Conservation (phyloP, 2,113 vertebrate genomes). For the Tonatia bakeri region DNA sequence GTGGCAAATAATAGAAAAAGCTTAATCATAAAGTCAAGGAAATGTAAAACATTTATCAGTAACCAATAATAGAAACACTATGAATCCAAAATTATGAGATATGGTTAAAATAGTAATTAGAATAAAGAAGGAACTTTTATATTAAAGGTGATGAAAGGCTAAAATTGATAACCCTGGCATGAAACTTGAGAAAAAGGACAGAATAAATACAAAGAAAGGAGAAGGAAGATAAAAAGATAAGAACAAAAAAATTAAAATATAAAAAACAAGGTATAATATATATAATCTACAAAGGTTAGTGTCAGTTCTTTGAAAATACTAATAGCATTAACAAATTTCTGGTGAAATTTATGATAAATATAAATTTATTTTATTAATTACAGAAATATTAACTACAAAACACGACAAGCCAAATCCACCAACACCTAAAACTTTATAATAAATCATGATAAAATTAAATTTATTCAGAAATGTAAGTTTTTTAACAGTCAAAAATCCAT, state of each 20-base stretch:
- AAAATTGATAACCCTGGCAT: not conserved
- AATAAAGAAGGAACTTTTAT: not conserved
- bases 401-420: not conserved
- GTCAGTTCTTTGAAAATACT: not conserved
- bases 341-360: not conserved
- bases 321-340: not conserved
- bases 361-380: not conserved
- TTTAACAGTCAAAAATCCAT: not conserved
- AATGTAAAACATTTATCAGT: not conserved
- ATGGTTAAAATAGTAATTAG: not conserved
- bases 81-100: not conserved
- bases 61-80: not conserved
- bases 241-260: not conserved
- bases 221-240: not conserved
- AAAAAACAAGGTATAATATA: not conserved
- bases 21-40: not conserved
- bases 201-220: not conserved
- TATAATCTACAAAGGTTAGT: not conserved
- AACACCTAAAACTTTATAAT: not conserved
- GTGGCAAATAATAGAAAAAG: not conserved
- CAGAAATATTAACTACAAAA: not conserved
- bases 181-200: not conserved
- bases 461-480: not conserved
- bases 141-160: not conserved
- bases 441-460: not conserved